These are phyloP conservation scores for Alosa sapidissima DNA, from an alignment of 2,797 vertebrate genomes.

Conservation along the genomic window DNA sequence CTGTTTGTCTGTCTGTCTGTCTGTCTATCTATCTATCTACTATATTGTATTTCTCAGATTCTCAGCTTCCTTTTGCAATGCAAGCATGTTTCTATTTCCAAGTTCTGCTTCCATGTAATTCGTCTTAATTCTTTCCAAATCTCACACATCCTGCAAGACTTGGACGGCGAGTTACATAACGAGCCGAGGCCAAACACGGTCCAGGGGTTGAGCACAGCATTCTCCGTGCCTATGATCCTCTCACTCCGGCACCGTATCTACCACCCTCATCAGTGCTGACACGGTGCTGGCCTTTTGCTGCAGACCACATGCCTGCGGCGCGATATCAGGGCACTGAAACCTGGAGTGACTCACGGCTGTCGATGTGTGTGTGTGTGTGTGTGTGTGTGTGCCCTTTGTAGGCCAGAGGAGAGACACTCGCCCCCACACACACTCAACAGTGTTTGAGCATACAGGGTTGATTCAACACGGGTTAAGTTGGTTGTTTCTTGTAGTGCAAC, in stretches of 20 bases:
- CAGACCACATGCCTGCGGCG: neutral
- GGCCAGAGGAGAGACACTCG: neutral
- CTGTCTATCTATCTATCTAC: neutral
- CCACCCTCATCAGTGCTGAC: neutral
- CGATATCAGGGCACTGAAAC: conserved; percentile 6
- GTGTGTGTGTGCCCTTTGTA: neutral
- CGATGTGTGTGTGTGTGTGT: neutral
- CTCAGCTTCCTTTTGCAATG: neutral
- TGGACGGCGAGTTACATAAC: neutral
- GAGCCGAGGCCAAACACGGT: neutral
- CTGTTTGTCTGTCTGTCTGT: neutral
- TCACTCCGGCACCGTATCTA: neutral
- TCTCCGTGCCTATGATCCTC: too few relatives aligned
- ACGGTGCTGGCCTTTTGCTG: neutral
- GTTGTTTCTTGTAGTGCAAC: neutral
- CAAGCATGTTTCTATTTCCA: neutral
- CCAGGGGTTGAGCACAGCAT: neutral
- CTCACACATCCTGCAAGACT: neutral
- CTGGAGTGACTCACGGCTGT: neutral
- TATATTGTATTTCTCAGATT: too few relatives aligned
- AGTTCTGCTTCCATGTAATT: neutral
- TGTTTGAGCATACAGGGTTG: neutral
- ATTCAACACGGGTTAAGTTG: neutral
- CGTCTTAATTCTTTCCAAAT: neutral
- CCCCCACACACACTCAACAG: neutral